Percentiles rank a stretch among this genome's conserved stretches.
Conservation (phyloP, 2,888 invertebrate genomes). For the Drosophila acutilabella region DNA sequence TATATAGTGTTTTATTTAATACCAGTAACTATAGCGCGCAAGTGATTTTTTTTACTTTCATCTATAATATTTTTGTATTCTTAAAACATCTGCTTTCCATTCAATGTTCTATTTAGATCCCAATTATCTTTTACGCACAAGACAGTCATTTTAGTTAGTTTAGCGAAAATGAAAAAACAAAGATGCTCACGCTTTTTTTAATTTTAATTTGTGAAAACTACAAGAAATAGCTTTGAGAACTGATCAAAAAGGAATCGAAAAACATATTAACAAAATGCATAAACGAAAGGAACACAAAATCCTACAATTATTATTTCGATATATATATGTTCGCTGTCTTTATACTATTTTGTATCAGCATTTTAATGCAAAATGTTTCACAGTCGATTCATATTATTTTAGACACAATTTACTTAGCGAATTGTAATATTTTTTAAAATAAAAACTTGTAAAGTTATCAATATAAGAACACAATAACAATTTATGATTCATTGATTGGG, state of each 20-base stretch:
- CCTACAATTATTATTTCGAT: slow-evolving; percentile 31
- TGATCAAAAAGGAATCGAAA: slow-evolving; percentile 50
- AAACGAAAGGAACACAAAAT: slow-evolving; percentile 22
- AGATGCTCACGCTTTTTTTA: slow-evolving; percentile 66
- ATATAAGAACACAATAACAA: background rate
- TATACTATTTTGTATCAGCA: slow-evolving; percentile 78
- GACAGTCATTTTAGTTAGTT: slow-evolving; percentile 74
- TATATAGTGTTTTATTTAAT: slow-evolving; percentile 71
- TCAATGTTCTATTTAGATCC: slow-evolving; percentile 42
- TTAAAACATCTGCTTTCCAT: slow-evolving; percentile 25
- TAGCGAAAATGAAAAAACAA: slow-evolving; percentile 57
- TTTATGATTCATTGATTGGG: background rate
- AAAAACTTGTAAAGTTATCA: slow-evolving; percentile 76
- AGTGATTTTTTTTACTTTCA: slow-evolving; percentile 64
- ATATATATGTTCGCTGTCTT: slow-evolving; percentile 62
- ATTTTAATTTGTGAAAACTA: slow-evolving; percentile 55
- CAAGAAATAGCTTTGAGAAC: slow-evolving; percentile 67
- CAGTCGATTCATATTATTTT: slow-evolving; percentile 67
- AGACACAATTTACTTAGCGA: slow-evolving; percentile 78
- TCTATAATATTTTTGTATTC: slow-evolving; percentile 16
- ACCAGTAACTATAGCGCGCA: slow-evolving; percentile 55
- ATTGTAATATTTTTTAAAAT: slow-evolving; percentile 76
- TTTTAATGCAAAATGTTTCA: slow-evolving; percentile 65
- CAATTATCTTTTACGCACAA: slow-evolving; percentile 71
- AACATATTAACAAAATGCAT: slow-evolving; percentile 15